Base-by-base conservation (phyloP, 1,140 invertebrate genomes). In the Paracyclopina nana region DNA sequence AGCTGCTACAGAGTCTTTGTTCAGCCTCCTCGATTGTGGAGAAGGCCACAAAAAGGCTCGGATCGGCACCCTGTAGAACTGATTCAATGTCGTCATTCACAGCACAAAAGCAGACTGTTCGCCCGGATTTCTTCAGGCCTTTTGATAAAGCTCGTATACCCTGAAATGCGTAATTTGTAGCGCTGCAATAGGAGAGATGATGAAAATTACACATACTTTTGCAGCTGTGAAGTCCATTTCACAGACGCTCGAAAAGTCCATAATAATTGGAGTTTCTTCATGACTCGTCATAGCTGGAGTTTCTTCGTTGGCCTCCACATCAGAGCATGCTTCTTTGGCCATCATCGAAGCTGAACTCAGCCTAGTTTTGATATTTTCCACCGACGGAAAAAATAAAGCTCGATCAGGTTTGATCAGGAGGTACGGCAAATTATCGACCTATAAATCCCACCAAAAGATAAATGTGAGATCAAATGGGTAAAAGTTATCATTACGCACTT, bases 301-400 rank as follows among this genome's bases (percentile, higher is more conserved):
- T n/a, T n/a, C n/a, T n/a, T n/a, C n/a, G n/a, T n/a, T n/a, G n/a
- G n/a, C n/a, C n/a, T n/a, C n/a, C n/a, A n/a, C n/a, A n/a, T n/a
- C n/a, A n/a, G n/a, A n/a, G n/a, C n/a, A n/a, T n/a, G n/a, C 20
- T 38, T n/a, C n/a, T 27, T 12, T 48, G 25, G 4, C 18, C 45
- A 26, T 16, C 14, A 4, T 25, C 27, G 45, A 48, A 28, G 24
- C 14, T 42, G 14, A 42, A 42, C 24, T n/a, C n/a, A 48, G 27
- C 25, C 30, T 48, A 28, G 4, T 29, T 29, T 29, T 40, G 45
- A 48, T 48, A 12, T 16, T 12, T 20, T 50, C 48, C 34, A 50
- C 31, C 11, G 48, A 48, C 4, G 29, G 22, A 25, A 42, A 50
- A 22, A 29, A 50, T 11, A 50, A 20, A 12, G 18, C 28, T 38